These are phyloP conservation scores for Medauroidea extradentata DNA, from an alignment of 1,140 invertebrate species.

Conservation along the genomic window DNA sequence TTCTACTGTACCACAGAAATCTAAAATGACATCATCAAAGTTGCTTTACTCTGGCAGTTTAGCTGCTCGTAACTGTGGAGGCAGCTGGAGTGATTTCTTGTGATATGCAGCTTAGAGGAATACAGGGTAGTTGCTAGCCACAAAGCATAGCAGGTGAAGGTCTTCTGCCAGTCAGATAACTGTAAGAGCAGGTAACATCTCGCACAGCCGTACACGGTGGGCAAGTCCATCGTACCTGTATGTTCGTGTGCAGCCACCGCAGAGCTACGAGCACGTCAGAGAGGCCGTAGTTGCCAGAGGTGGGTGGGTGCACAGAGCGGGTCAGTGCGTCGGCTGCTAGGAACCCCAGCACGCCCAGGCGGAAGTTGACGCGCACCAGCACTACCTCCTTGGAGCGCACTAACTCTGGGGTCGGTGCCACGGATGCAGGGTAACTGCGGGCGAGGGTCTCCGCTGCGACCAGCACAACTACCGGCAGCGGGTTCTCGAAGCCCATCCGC, in stretches of 20 bases:
- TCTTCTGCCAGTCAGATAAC: too few species aligned
- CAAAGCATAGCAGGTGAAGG: too few species aligned
- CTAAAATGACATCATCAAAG: too few species aligned
- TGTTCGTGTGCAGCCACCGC: constrained; percentile 76
- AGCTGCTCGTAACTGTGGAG: too few species aligned
- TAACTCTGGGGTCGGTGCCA: constrained; percentile 56
- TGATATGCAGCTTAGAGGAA: too few species aligned
- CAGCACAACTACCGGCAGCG: constrained; percentile 74
- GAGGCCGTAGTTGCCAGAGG: constrained; percentile 82
- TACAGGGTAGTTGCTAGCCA: too few species aligned
- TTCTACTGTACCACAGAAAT: too few species aligned
- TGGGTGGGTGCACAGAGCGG: constrained; percentile 60
- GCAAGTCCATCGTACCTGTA: constrained; percentile 50
- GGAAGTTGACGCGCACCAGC: constrained; percentile 77
- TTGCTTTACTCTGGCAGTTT: too few species aligned
- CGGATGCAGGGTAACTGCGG: constrained; percentile 62
- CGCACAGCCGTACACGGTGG: too few species aligned
- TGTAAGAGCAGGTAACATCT: too few species aligned
- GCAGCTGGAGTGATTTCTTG: too few species aligned
- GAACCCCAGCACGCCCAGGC: constrained; percentile 69
- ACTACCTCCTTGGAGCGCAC: constrained; percentile 71
- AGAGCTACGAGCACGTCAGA: constrained; percentile 73
- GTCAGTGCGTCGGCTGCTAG: constrained; percentile 65
- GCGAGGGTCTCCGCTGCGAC: constrained; percentile 70
- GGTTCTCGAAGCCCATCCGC: constrained; percentile 56